Conservation (phyloP, 1,140 invertebrate genomes). For the Drosophila dunni region DNA sequence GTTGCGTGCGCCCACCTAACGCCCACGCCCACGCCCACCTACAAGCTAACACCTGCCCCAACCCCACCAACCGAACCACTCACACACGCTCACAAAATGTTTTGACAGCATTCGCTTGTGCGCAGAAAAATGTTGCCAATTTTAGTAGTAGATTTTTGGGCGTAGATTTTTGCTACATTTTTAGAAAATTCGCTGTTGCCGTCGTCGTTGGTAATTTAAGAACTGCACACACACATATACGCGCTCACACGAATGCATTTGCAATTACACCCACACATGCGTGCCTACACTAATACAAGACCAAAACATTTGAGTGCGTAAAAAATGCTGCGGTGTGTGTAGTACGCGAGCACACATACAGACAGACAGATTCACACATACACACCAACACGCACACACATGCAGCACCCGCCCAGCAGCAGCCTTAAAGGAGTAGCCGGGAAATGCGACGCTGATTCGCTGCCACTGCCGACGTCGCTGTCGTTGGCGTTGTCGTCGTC, state of each 20-base stretch:
- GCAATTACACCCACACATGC: neutral
- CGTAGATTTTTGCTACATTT: slow-evolving; percentile 39
- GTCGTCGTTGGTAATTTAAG: slow-evolving; percentile 20
- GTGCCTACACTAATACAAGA: slow-evolving; percentile 21
- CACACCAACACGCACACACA: slow-evolving; percentile 34
- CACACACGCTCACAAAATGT: neutral
- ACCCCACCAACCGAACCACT: neutral
- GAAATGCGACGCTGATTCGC: slow-evolving; percentile 53
- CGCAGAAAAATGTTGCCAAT: slow-evolving; percentile 47
- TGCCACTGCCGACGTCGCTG: slow-evolving; percentile 29
- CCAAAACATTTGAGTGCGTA: slow-evolving; percentile 57
- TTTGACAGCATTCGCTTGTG: slow-evolving; percentile 47
- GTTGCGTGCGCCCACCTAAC: slow-evolving; percentile 61
- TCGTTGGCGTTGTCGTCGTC: slow-evolving; percentile 38
- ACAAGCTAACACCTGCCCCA: neutral
- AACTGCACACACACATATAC: slow-evolving; percentile 25
- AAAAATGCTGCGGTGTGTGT: slow-evolving; percentile 51
- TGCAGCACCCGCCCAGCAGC: slow-evolving; percentile 17
- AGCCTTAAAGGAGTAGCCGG: slow-evolving; percentile 64
- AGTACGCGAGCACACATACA: slow-evolving; percentile 31
- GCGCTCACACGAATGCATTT: neutral
- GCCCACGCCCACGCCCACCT: slow-evolving; percentile 5
- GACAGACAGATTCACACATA: slow-evolving; percentile 31
- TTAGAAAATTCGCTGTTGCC: slow-evolving; percentile 9
- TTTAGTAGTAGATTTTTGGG: slow-evolving; percentile 56